Evolutionary conservation across 2,113 vertebrate species (phyloP).

Genomic region (Phycodurus eques): DNA sequence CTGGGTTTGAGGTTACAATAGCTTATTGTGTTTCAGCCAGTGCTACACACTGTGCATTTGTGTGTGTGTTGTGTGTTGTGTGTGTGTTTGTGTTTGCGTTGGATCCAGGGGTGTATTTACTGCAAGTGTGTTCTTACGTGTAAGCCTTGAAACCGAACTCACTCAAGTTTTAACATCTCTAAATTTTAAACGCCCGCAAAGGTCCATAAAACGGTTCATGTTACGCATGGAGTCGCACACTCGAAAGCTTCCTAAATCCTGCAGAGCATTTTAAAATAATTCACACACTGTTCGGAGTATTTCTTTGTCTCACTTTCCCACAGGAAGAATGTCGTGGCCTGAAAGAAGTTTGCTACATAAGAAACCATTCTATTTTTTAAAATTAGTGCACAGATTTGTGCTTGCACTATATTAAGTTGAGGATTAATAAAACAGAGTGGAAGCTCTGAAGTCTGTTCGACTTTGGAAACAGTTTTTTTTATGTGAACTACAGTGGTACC

Average conservation of each 20-base stretch:
- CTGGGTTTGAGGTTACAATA: slow-evolving; percentile 66
- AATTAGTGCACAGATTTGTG: background rate
- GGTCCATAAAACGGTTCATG: slow-evolving; percentile 43
- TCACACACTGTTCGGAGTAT: slow-evolving; percentile 13
- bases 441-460: too few species aligned
- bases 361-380: background rate
- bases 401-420: too few species aligned
- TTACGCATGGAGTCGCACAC: slow-evolving; percentile 45
- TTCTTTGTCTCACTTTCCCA: slow-evolving; percentile 19
- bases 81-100: slow-evolving; percentile 28
- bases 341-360: background rate
- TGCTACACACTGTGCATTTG: background rate
- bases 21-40: slow-evolving; percentile 66
- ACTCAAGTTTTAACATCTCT: slow-evolving; percentile 45
- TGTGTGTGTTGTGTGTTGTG: slow-evolving; percentile 6
- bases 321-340: background rate
- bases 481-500: too few species aligned
- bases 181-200: slow-evolving; percentile 48
- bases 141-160: slow-evolving; percentile 36
- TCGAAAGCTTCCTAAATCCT: slow-evolving; percentile 30
- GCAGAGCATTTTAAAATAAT: slow-evolving; percentile 26
- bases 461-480: too few species aligned
- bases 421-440: too few species aligned
- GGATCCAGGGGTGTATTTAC: slow-evolving; percentile 5
- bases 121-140: slow-evolving; percentile 15